Conservation (phyloP, 1,140 invertebrate species). For the Penaeus japonicus region DNA sequence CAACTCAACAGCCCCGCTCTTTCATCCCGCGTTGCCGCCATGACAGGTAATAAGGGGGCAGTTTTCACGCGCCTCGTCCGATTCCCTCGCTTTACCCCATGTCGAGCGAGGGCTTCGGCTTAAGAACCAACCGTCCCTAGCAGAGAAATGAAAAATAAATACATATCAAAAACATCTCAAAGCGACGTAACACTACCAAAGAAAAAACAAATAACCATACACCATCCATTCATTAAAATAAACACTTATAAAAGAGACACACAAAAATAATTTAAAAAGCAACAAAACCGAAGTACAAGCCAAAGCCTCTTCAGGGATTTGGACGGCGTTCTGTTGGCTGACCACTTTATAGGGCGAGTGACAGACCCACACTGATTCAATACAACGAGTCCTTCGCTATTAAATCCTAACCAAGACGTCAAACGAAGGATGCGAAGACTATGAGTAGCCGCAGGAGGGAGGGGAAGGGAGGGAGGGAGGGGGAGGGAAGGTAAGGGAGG, state of each 20-base stretch:
- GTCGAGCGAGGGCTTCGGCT: constrained; percentile 8
- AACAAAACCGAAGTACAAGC: not conserved
- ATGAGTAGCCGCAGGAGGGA: not conserved
- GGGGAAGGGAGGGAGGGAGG: not conserved
- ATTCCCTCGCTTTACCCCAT: not conserved
- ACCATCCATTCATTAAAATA: not conserved
- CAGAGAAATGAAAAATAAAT: too few relatives aligned
- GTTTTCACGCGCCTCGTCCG: constrained; percentile 30
- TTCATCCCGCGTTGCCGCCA: constrained; percentile 14
- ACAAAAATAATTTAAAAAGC: not conserved
- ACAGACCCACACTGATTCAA: constrained; percentile 41
- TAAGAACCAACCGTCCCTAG: too few relatives aligned
- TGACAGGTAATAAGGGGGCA: constrained; percentile 28
- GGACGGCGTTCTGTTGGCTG: not conserved
- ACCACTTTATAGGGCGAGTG: not conserved
- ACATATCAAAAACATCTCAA: too few relatives aligned
- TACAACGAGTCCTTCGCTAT: not conserved
- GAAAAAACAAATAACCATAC: too few relatives aligned
- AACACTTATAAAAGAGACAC: not conserved
- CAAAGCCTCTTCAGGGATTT: not conserved
- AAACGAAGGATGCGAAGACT: not conserved
- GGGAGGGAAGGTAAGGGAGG: not conserved
- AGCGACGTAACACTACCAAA: too few relatives aligned
- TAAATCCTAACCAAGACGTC: constrained; percentile 11
- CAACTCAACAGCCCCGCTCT: not conserved